Percentiles rank a stretch among this genome's conserved stretches.
Conservation (phyloP, 1,140 invertebrate species). For the Drosophila parabipectinata region DNA sequence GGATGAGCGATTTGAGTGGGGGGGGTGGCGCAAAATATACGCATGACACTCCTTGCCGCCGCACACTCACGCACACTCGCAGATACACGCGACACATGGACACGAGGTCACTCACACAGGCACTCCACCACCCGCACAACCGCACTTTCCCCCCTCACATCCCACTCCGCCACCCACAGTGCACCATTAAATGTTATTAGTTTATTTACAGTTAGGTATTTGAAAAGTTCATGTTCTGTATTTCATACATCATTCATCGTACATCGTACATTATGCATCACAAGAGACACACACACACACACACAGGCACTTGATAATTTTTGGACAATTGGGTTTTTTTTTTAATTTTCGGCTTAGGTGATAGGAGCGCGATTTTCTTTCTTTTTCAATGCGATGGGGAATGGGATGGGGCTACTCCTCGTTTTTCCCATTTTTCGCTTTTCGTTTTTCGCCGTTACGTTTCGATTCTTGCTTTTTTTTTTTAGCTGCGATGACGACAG, state of each 20-base stretch:
- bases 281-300: conserved; percentile 7
- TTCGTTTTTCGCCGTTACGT: conserved; percentile 23
- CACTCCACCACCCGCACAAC: conserved; percentile 33
- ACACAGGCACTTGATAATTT: conserved; percentile 13
- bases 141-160: conserved; percentile 14
- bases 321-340: conserved; percentile 48
- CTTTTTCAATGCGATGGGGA: conserved; percentile 9
- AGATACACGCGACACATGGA: conserved; percentile 68
- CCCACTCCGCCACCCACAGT: neutral
- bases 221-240: conserved; percentile 49
- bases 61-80: conserved; percentile 50
- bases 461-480: conserved; percentile 32
- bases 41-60: conserved; percentile 80
- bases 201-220: conserved; percentile 64
- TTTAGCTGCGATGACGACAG: conserved; percentile 76
- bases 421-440: conserved; percentile 40
- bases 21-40: conserved; percentile 66
- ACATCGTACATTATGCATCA: conserved; percentile 15
- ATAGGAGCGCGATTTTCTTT: conserved; percentile 59
- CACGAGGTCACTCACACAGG: conserved; percentile 76
- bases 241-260: conserved; percentile 47
- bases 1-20: neutral
- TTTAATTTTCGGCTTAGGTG: conserved; percentile 41
- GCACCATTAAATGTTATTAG: conserved; percentile 66
- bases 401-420: conserved; percentile 40